Percentiles rank a stretch among this genome's conserved stretches.
phyloP scores from a whole-genome alignment of 2,113 vertebrate genomes.

The Cygnus buccinator region DNA sequence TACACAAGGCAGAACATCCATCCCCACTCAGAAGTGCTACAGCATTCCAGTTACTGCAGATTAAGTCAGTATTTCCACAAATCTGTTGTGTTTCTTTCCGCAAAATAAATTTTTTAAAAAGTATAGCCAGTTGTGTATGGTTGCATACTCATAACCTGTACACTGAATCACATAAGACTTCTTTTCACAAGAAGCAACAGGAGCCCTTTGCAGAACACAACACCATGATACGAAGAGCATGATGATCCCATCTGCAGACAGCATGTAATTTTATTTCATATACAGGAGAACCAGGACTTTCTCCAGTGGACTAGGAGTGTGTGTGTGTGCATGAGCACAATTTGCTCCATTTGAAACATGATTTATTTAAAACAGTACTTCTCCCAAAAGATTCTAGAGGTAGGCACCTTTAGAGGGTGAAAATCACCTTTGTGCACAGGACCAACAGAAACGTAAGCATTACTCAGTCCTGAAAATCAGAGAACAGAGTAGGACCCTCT shows the following conservation, averaged over 20 bases:
- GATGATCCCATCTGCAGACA: not conserved
- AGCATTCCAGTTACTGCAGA: not conserved
- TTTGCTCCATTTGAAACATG: not conserved
- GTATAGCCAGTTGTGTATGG: not conserved
- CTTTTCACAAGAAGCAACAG: not conserved
- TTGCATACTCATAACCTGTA: not conserved
- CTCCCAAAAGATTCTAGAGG: not conserved
- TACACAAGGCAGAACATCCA: not conserved
- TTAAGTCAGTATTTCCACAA: not conserved
- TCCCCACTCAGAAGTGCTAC: not conserved
- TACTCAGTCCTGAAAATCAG: not conserved
- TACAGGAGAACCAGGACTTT: not conserved
- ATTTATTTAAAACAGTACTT: not conserved
- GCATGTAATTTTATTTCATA: not conserved
- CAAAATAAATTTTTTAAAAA: not conserved
- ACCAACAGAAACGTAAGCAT: not conserved
- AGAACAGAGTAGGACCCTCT: not conserved
- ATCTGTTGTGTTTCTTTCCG: not conserved
- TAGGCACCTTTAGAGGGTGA: not conserved
- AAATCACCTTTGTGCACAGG: not conserved
- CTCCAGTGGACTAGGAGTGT: not conserved
- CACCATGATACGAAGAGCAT: rapidly evolving
- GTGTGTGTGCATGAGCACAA: not conserved
- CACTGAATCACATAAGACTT: not conserved
- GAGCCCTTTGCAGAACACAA: not conserved